Percentiles rank a stretch among this genome's conserved stretches.
Evolutionary conservation across 2,797 vertebrate genomes (phyloP).

Genomic region (Rhincodon typus): DNA sequence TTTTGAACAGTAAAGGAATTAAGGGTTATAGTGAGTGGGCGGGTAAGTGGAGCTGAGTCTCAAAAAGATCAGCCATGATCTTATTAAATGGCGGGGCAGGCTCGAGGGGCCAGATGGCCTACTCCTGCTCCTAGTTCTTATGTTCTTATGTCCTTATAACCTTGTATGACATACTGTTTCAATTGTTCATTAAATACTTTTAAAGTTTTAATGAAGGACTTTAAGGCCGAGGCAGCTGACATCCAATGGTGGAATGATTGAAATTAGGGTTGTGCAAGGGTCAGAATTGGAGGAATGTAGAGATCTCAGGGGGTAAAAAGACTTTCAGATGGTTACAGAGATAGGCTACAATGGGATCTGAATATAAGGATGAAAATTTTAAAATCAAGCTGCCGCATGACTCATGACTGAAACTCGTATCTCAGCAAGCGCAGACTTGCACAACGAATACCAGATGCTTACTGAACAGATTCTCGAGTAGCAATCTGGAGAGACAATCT

Average conservation of each 20-base stretch:
- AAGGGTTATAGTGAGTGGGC: no score
- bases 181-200: no score
- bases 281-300: neutral
- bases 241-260: neutral
- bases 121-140: no score
- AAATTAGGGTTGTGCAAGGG: neutral
- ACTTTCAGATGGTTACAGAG: neutral
- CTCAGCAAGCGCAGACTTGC: neutral
- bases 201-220: no score
- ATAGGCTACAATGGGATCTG: neutral
- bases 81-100: no score
- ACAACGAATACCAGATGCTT: neutral
- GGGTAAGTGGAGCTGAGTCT: no score
- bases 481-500: neutral
- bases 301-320: no score
- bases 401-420: neutral
- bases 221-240: neutral
- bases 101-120: no score
- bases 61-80: no score
- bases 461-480: neutral
- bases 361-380: neutral
- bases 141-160: no score
- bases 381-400: neutral
- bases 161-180: no score
- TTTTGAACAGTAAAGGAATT: no score